phyloP scores from a whole-genome alignment of 92 coral and sea anemone species.

The Epizoanthus rinbou region DNA sequence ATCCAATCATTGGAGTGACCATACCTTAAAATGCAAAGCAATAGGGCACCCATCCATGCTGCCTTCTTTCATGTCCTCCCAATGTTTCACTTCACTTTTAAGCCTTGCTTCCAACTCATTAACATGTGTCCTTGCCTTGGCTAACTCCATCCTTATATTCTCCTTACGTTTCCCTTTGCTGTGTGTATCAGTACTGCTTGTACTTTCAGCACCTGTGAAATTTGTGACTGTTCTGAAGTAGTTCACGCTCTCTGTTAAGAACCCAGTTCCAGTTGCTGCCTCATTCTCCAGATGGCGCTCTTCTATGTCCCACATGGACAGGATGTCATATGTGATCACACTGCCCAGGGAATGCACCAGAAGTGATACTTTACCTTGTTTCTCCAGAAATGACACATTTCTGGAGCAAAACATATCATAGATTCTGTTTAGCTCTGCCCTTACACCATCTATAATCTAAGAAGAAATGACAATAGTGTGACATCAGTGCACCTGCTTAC shows the following conservation, averaged over 20 bases:
- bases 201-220: conserved; percentile 28
- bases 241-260: conserved; percentile 91
- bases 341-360: conserved; percentile 95
- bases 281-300: conserved; percentile 74
- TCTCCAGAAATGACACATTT: conserved; percentile 72
- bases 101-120: conserved; percentile 85
- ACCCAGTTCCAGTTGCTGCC: conserved; percentile 75
- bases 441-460: conserved; percentile 89
- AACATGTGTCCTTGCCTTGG: conserved; percentile 82
- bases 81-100: conserved; percentile 67
- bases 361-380: conserved; percentile 82
- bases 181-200: conserved; percentile 9
- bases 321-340: conserved; percentile 88
- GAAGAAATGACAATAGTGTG: conserved; percentile 24
- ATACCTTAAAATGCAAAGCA: conserved; percentile 89
- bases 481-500: too few relatives aligned
- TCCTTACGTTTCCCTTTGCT: conserved; percentile 61
- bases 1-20: background rate
- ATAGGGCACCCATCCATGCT: conserved; percentile 57
- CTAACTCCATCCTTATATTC: conserved; percentile 79
- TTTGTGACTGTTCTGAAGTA: conserved; percentile 70
- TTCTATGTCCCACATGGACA: conserved; percentile 91
- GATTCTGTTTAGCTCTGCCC: conserved; percentile 85
- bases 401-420: conserved; percentile 78
- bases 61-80: conserved; percentile 38